Percentiles rank a stretch among this genome's conserved stretches.
Conservation (phyloP, 2,888 invertebrate genomes). For the Anorthoa munda region DNA sequence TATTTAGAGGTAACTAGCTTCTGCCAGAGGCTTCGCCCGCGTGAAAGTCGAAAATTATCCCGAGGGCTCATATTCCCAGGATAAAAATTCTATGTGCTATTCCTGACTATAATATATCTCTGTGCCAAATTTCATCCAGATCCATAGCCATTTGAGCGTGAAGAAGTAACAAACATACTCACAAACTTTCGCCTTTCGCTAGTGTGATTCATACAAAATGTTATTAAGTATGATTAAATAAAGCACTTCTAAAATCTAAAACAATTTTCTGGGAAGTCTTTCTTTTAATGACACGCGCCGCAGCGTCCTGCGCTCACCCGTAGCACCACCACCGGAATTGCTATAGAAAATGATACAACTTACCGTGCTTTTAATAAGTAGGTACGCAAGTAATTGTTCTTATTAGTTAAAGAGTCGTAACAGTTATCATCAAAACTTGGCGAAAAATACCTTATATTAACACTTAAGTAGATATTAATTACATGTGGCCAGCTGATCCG, state of each 20-base stretch:
- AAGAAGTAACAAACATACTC: too few relatives aligned
- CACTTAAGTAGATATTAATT: neutral
- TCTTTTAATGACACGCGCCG: neutral
- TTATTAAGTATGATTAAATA: neutral
- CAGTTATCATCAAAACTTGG: conserved; percentile 4
- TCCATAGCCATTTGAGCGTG: too few relatives aligned
- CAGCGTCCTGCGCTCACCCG: conserved; percentile 35
- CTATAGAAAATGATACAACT: neutral
- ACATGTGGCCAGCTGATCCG: neutral
- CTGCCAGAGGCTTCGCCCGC: too few relatives aligned
- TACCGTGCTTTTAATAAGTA: neutral
- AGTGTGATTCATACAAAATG: neutral
- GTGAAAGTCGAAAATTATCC: too few relatives aligned
- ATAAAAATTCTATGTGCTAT: too few relatives aligned
- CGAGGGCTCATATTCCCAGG: too few relatives aligned
- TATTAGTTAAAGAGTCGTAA: neutral
- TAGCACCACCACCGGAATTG: conserved; percentile 27
- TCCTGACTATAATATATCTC: too few relatives aligned
- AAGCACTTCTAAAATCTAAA: neutral
- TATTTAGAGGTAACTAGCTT: neutral
- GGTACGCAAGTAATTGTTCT: neutral
- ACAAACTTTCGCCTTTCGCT: too few relatives aligned
- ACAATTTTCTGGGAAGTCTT: neutral
- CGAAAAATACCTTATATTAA: neutral
- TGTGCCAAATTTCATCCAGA: too few relatives aligned